Evolutionary conservation across 2,113 vertebrate genomes (phyloP).

Genomic region (Aegithalos caudatus): DNA sequence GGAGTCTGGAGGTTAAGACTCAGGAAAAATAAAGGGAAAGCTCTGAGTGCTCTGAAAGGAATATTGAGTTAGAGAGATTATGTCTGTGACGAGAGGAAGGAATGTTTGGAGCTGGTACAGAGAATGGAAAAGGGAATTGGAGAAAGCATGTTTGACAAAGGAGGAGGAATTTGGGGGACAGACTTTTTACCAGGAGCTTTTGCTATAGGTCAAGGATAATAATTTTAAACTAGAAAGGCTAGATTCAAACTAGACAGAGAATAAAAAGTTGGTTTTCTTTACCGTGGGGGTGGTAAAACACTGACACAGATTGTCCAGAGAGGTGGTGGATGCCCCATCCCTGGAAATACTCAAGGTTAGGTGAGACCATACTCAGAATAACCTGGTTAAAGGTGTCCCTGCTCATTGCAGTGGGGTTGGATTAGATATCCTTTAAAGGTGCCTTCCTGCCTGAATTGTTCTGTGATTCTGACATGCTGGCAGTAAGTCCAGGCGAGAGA

Average conservation of each 20-base stretch:
- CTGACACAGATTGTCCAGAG: neutral
- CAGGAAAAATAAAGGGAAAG: neutral
- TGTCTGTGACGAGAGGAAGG: neutral
- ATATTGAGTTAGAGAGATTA: neutral
- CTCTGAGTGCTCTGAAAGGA: neutral
- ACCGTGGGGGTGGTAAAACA: neutral
- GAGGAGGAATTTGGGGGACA: neutral
- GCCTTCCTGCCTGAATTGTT: too few species aligned
- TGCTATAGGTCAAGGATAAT: neutral
- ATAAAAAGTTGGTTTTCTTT: neutral
- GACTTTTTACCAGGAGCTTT: neutral
- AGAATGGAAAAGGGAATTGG: neutral
- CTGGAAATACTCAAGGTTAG: neutral
- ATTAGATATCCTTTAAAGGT: neutral
- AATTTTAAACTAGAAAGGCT: neutral
- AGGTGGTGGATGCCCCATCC: neutral
- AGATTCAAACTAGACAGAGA: neutral
- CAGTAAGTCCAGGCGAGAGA: neutral
- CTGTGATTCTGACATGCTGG: accelerated
- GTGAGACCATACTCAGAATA: neutral
- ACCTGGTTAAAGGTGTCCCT: neutral
- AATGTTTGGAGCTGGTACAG: neutral
- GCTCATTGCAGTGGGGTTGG: neutral
- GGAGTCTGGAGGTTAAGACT: neutral
- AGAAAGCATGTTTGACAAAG: neutral